phyloP scores from a whole-genome alignment of 2,113 vertebrate genomes.

The Callopanchax toddi region DNA sequence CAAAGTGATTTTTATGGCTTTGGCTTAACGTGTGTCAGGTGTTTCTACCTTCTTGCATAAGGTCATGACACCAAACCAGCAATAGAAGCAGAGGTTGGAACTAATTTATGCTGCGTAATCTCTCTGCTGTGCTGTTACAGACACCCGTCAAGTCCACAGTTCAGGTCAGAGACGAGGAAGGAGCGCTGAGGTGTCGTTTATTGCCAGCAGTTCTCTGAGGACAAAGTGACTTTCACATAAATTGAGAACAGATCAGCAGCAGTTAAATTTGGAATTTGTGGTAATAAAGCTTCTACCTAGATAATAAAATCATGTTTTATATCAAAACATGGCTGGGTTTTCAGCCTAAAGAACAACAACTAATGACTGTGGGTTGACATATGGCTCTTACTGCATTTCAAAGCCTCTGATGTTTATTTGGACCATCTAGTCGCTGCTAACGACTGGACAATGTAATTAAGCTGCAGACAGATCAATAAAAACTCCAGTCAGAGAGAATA shows the following conservation, averaged over 20 bases:
- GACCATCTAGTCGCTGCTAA: not conserved
- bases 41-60: not conserved
- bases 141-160: conserved; percentile 62
- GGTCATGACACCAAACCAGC: conserved; percentile 50
- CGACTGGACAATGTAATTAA: conserved; percentile 12
- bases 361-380: not conserved
- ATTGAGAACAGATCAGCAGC: not conserved
- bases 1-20: not conserved
- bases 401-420: not conserved
- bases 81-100: conserved; percentile 31
- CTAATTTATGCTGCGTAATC: conserved; percentile 40
- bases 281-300: not conserved
- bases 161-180: conserved; percentile 32
- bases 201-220: conserved; percentile 18
- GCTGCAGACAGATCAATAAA: conserved; percentile 44
- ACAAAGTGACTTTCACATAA: not conserved
- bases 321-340: conserved; percentile 12
- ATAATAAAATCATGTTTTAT: not conserved
- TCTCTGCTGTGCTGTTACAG: conserved; percentile 6
- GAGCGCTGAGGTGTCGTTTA: conserved; percentile 21
- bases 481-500: conserved; percentile 26
- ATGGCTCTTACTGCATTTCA: not conserved
- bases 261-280: not conserved
- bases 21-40: conserved; percentile 5
- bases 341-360: conserved; percentile 9